Evolutionary conservation across 2,113 vertebrate species (phyloP).

Genomic region (Mirza zaza): DNA sequence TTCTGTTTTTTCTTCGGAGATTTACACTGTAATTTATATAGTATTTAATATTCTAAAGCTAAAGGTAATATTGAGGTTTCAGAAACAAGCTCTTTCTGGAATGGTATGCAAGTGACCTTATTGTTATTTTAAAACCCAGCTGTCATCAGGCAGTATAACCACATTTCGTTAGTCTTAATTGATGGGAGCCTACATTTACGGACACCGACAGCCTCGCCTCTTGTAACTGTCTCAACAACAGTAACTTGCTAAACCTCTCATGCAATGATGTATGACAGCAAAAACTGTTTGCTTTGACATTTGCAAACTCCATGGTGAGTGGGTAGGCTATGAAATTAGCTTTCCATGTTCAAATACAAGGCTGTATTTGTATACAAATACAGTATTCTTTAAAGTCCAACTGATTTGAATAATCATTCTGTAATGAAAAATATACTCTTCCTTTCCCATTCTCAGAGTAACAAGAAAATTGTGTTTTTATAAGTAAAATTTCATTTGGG

Average conservation of each 20-base stretch:
- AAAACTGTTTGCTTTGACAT: neutral
- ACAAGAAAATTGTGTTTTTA: neutral
- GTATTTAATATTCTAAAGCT: neutral
- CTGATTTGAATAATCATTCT: neutral
- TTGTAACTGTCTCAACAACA: neutral
- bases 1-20: neutral
- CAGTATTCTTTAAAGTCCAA: neutral
- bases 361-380: no score
- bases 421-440: neutral
- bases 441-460: neutral
- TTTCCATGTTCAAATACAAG: neutral
- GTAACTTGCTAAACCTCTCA: neutral
- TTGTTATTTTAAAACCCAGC: neutral
- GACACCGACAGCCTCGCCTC: accelerated
- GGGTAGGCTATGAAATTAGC: neutral
- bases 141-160: neutral
- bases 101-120: neutral
- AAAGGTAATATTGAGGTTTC: conserved; percentile 10
- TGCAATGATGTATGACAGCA: neutral
- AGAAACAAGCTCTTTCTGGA: neutral
- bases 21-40: conserved; percentile 7
- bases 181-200: neutral
- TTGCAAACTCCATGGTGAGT: neutral
- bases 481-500: neutral
- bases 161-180: neutral